phyloP scores from a whole-genome alignment of 2,797 vertebrate genomes.

The Gymnoscopelus braueri region DNA sequence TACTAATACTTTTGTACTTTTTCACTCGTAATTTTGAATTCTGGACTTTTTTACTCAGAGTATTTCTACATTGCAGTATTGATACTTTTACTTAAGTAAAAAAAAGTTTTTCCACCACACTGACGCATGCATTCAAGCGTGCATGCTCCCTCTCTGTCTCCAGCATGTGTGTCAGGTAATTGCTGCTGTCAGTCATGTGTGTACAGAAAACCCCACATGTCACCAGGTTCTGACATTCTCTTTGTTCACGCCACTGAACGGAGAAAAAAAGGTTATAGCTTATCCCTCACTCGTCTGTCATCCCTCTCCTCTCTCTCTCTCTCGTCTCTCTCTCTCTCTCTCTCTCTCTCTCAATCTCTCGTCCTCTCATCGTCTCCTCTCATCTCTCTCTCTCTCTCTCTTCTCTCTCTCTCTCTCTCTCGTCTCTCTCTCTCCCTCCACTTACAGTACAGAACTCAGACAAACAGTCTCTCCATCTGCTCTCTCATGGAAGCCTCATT shows the following conservation, averaged over 20 bases:
- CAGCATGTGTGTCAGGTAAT: constrained; percentile 38
- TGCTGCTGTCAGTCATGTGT: constrained; percentile 58
- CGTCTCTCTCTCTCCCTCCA: neutral
- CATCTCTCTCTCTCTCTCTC: constrained; percentile 30
- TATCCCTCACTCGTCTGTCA: neutral
- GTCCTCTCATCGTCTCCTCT: constrained; percentile 20
- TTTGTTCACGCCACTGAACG: constrained; percentile 34
- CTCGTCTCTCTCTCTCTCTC: neutral
- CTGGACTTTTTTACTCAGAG: too few species aligned
- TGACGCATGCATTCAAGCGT: neutral
- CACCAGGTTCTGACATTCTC: constrained; percentile 59
- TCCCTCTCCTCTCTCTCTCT: constrained; percentile 1
- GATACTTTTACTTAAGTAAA: too few species aligned
- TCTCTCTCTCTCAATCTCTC: neutral
- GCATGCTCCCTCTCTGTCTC: constrained; percentile 1
- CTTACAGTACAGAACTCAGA: too few species aligned
- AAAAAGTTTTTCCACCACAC: too few species aligned
- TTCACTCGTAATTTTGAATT: too few species aligned
- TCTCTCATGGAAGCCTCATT: too few species aligned
- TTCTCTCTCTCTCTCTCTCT: neutral
- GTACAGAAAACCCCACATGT: constrained; percentile 52
- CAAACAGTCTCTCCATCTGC: too few species aligned
- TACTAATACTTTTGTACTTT: too few species aligned
- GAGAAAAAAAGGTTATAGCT: constrained; percentile 29
- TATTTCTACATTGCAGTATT: too few species aligned